Percentiles rank a stretch among this genome's conserved stretches.
Conservation (phyloP, 2,888 invertebrate species). For the Lysandra coridon region DNA sequence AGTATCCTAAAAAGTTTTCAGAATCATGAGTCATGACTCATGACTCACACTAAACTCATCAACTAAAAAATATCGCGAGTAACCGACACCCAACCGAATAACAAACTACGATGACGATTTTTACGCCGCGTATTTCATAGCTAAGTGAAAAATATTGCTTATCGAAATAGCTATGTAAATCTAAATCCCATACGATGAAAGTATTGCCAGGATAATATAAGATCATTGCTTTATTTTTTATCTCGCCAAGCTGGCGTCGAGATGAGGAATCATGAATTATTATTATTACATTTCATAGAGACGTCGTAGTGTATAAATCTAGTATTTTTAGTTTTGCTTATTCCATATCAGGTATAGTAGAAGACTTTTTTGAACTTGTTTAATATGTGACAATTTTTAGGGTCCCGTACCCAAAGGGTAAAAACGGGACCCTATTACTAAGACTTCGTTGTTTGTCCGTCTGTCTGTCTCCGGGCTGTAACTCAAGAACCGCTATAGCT, state of each 20-base stretch:
- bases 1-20: background rate
- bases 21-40: background rate
- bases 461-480: too few relatives aligned
- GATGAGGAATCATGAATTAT: background rate
- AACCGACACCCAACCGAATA: background rate
- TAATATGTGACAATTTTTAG: too few relatives aligned
- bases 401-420: too few relatives aligned
- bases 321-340: background rate
- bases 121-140: constrained; percentile 25
- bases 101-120: constrained; percentile 27
- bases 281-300: background rate
- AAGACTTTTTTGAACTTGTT: too few relatives aligned
- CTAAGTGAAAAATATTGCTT: constrained; percentile 31
- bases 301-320: background rate
- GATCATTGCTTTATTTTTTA: constrained; percentile 17
- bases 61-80: background rate
- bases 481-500: too few relatives aligned
- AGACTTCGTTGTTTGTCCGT: too few relatives aligned
- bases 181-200: constrained; percentile 19
- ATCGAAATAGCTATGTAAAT: constrained; percentile 31
- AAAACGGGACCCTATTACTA: too few relatives aligned
- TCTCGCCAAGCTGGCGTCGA: background rate
- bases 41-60: background rate
- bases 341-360: too few relatives aligned
- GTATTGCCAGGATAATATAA: background rate